Evolutionary conservation across 2,113 vertebrate species (phyloP).

Genomic region (Polyodon spathula): DNA sequence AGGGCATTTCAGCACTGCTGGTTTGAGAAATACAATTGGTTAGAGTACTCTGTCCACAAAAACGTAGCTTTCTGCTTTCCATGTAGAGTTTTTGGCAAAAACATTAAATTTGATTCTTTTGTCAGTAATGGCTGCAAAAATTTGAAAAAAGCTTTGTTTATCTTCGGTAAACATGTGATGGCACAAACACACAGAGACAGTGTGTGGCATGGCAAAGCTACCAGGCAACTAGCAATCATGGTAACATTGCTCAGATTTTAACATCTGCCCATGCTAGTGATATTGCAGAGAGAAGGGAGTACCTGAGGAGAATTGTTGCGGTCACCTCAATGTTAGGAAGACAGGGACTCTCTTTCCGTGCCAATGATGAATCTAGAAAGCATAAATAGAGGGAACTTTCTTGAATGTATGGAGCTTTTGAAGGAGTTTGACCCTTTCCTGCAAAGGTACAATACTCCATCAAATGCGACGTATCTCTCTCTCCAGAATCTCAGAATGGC

Average conservation of each 20-base stretch:
- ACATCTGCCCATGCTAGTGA: no score
- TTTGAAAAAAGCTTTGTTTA: slow-evolving; percentile 16
- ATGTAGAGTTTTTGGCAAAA: no score
- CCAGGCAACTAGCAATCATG: slow-evolving; percentile 13
- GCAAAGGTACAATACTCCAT: no score
- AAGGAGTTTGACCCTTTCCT: slow-evolving; percentile 20
- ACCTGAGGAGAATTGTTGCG: no score
- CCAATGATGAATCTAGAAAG: slow-evolving; percentile 14
- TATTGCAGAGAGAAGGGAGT: no score
- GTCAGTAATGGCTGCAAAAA: slow-evolving; percentile 20
- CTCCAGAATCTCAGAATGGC: no score
- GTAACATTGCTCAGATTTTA: slow-evolving; percentile 19
- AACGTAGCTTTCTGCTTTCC: no score
- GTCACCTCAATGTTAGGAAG: no score
- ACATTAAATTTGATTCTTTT: slow-evolving; percentile 14
- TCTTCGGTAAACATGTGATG: slow-evolving; percentile 20
- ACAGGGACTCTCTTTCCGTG: slow-evolving; percentile 18
- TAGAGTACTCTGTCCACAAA: no score
- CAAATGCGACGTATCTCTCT: no score
- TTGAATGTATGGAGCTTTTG: slow-evolving; percentile 20
- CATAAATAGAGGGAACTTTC: slow-evolving; percentile 13
- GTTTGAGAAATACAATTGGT: no score
- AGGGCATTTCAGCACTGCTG: no score
- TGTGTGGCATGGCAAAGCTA: slow-evolving; percentile 20
- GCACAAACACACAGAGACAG: slow-evolving; percentile 17